Conservation (phyloP, 2,113 vertebrate genomes). For the Macquaria australasica region DNA sequence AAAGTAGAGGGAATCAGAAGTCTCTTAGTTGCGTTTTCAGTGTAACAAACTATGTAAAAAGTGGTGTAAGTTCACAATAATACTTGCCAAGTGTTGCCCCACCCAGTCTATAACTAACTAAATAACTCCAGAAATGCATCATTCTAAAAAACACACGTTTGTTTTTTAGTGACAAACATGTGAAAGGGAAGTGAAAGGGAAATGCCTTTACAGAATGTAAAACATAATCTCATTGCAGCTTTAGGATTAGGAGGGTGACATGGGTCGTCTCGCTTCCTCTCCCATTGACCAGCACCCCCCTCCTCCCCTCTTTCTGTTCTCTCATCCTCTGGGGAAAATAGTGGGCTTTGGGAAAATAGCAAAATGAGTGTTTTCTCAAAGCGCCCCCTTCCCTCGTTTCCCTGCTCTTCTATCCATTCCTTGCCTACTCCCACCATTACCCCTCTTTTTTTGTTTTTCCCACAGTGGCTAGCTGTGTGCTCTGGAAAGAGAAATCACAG, state of each 20-base stretch:
- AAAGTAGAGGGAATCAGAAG: background rate
- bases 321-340: constrained; percentile 58
- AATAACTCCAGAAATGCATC: too few relatives aligned
- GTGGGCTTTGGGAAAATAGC: constrained; percentile 71
- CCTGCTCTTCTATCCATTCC: constrained; percentile 39
- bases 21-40: background rate
- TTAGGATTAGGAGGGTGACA: constrained; percentile 46
- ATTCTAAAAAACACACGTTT: too few relatives aligned
- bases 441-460: constrained; percentile 64
- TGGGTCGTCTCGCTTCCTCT: constrained; percentile 66
- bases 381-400: constrained; percentile 50
- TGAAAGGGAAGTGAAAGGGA: constrained; percentile 16
- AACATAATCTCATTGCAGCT: constrained; percentile 27
- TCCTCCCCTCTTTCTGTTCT: constrained; percentile 7
- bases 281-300: background rate
- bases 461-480: constrained; percentile 71
- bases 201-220: constrained; percentile 6
- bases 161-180: too few relatives aligned
- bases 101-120: too few relatives aligned
- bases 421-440: constrained; percentile 40
- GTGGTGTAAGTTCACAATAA: background rate
- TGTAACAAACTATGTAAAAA: background rate
- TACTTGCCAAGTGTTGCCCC: background rate
- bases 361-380: constrained; percentile 73
- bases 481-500: constrained; percentile 55